Base-by-base conservation (phyloP, 2,113 vertebrate species). In the Hemibagrus wyckioides region DNA sequence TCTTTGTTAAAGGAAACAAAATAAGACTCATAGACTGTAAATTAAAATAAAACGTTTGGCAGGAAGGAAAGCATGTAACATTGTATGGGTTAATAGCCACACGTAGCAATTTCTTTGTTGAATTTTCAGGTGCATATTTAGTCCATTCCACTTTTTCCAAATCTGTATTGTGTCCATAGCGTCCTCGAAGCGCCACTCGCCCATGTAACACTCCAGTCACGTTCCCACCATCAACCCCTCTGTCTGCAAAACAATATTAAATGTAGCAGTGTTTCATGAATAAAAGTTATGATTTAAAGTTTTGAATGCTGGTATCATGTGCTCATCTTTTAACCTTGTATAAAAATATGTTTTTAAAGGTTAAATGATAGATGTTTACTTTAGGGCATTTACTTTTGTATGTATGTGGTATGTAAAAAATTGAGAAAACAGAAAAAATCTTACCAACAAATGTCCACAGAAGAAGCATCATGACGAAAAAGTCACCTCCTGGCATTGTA, bases 11-110 rank as follows among this genome's bases (percentile, higher is more conserved):
- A 13, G 79, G 39, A 11, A 88, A 5, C n/a, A 93, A 76, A 67
- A 88, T 57, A 75, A 93, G 79, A 41, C 73, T 90, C 83, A 89
- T 89, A 44, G 90, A 92, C 33, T 84, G 9, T 4, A 80, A 57
- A 84, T 83, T 5, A 69, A 88, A 91, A 25, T 28, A 0, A 41
- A 59, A 50, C 25, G 56, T 87, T 50, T 9, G 2, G 15, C 36
- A 5, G 30, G 10, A 6, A 41, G 30, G 6, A 36, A 6, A 1
- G 65, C 50, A 39, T 23, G 0, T 3, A 30, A 25, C 30, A 30
- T 13, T 11, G 13, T 19, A 81, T 30, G 30, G 2, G 6, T 11
- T 63, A 0, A 0, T 3, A 84, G 56, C 4, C 0, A 0, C 0
- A 59, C 67, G 33, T 41, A 86, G 52, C 15, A 85, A 1, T 23